Evolutionary conservation across 2,797 vertebrate genomes (phyloP), one percentile per base, ranked within the genome.

Genomic region (Gobionotothen gibberifrons): DNA sequence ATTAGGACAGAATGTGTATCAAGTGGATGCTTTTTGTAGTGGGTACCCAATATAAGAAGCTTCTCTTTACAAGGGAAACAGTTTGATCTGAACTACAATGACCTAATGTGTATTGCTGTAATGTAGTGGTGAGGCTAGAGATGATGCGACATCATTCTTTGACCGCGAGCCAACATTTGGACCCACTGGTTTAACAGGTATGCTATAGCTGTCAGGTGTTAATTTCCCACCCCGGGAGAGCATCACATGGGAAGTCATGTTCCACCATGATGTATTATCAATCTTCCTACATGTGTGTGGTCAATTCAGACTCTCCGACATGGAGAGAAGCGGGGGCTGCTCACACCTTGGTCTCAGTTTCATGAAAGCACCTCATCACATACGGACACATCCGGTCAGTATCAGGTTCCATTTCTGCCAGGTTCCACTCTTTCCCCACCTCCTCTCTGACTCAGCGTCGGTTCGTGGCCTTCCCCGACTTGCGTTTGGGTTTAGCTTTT

Each of bases 391-490:
- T 76, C 61, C 51, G 32, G 52, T 74, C 51, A 36, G 32, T 36
- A 51, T 52, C 8, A 22, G 47, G 57, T 55, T 53, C 66, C 3
- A 12, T 54, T 48, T 69, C 29, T 43, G 72, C 66, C 19, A 4
- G 46, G 49, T 75, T 67, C 26, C 60, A 62, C 73, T 69, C 59
- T 49, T 79, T 68, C 69, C 39, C 54, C 57, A 22, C 22, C 10
- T 26, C 14, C 17, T 48, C 39, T 57, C 10, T 9, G 22, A 58
- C 60, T 94, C 90, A 95, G 72, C 89, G 91, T 79, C 89, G 92
- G 84, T 83, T 90, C 8, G 81, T 48, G 13, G 85, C 82, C 71
- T 93, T 92, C 52, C 88, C 84, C 44, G 89, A 90, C 87, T 91
- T 92, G 73, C 92, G 92, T 71, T 87, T 95, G 9, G 79, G 16